A percentile compares a stretch with the other conserved stretches of the same genome.
phyloP scores from a whole-genome alignment of 2,797 vertebrate genomes.

The Anniella stebbinsi region DNA sequence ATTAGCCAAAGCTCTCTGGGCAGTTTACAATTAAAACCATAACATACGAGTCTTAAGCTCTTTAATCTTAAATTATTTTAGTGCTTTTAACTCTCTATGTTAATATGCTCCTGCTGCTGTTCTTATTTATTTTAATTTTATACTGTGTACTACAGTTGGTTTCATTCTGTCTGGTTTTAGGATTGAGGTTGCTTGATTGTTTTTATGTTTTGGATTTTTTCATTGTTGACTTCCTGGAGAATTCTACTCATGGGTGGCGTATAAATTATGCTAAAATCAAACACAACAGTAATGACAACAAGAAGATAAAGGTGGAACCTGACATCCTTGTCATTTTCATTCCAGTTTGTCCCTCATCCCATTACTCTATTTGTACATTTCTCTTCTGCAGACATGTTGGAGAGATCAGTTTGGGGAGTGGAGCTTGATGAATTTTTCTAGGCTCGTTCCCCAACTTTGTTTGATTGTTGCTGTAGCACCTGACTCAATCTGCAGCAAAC shows the following conservation, averaged over 20 bases:
- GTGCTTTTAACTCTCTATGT: background rate
- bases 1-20: too few relatives aligned
- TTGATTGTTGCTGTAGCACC: too few relatives aligned
- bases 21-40: too few relatives aligned
- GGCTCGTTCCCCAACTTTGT: too few relatives aligned
- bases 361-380: too few relatives aligned
- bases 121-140: background rate
- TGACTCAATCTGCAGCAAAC: too few relatives aligned
- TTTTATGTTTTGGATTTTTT: background rate
- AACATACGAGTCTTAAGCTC: too few relatives aligned
- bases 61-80: background rate
- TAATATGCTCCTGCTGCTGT: background rate
- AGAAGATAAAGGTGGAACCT: background rate
- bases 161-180: background rate
- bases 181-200: background rate
- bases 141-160: background rate
- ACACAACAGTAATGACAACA: background rate
- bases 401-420: too few relatives aligned
- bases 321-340: background rate
- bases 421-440: too few relatives aligned
- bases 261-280: background rate
- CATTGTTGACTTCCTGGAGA: background rate
- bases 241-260: background rate
- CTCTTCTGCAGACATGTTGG: too few relatives aligned
- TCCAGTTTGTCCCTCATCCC: background rate